Base-by-base conservation (phyloP, 1,140 invertebrate species). In the Zaprionus taronus region DNA sequence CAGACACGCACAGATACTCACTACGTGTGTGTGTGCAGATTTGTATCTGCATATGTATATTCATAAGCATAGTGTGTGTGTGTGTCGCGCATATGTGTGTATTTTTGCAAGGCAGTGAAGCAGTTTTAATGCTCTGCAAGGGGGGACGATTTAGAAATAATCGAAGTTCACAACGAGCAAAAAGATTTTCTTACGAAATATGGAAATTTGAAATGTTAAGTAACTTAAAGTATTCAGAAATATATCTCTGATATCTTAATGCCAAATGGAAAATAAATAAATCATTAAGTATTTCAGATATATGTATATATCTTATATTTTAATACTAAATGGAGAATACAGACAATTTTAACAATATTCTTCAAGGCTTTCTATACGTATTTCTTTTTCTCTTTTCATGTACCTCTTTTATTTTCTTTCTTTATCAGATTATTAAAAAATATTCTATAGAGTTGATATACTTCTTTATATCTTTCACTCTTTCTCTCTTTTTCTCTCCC, bases 11-110 rank as follows among this genome's bases (percentile, higher is more conserved):
- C 47, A 69, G n/a, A 12, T 41, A 71, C 51, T 66, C 53, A 41
- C 28, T 34, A 83, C 1, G 26, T 34, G 31, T 34, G 69, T 83
- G 73, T 66, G 51, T 81, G 73, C 78, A 84, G 82, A 83, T 85
- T 85, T 81, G 67, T 69, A 73, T 80, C 65, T 72, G 65, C 64
- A 77, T 84, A 66, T 84, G 81, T 78, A 84, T 77, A 77, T 80
- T 84, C 81, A 83, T 83, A 83, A 77, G 64, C 28, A 55, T 24
- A 2, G 17, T 53, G 20, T 55, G 31, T 53, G 26, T 51, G 22
- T 63, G 17, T 34, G 11, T 26, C 15, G 14, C 15, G 15, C 36
- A 38, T 7, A 41, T 41, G 14, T 41, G n/a, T 17, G 41, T 41
- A 41, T 41, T 15, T 41, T 17, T 17, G 41, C 41, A 2, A 47